A percentile compares a stretch with the other conserved stretches of the same genome.
Conservation (phyloP, 2,888 invertebrate species). For the Ophraella communa region DNA sequence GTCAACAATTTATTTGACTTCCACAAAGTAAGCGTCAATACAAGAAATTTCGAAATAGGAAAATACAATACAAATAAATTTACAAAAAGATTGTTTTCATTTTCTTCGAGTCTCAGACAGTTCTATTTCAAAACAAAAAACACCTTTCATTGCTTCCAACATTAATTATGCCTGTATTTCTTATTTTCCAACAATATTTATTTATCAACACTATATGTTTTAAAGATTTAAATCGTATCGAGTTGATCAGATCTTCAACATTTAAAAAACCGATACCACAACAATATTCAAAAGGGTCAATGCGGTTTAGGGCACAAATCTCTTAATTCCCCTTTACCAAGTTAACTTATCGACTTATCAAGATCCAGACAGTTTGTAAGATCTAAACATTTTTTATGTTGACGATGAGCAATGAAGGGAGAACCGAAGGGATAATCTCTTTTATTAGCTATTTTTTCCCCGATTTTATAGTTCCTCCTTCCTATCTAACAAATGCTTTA, state of each 20-base stretch:
- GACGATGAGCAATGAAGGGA: constrained; percentile 19
- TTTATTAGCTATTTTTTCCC: constrained; percentile 32
- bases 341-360: constrained; percentile 27
- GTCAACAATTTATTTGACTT: no score
- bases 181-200: no score
- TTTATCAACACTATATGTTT: not conserved
- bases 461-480: constrained; percentile 21
- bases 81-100: no score
- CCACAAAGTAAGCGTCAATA: no score
- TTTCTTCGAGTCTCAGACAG: no score
- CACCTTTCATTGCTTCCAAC: no score
- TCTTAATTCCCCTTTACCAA: constrained; percentile 1
- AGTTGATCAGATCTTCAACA: not conserved
- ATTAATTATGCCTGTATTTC: no score
- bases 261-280: not conserved
- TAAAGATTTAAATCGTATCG: not conserved
- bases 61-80: no score
- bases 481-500: constrained; percentile 6
- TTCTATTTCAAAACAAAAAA: no score
- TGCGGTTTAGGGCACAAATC: constrained; percentile 6
- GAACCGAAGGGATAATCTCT: constrained; percentile 26
- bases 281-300: constrained; percentile 5
- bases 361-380: constrained; percentile 28
- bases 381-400: constrained; percentile 29
- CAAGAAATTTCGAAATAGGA: no score